Base-by-base conservation (phyloP, 2,113 vertebrate species). In the Gymnogyps californianus region DNA sequence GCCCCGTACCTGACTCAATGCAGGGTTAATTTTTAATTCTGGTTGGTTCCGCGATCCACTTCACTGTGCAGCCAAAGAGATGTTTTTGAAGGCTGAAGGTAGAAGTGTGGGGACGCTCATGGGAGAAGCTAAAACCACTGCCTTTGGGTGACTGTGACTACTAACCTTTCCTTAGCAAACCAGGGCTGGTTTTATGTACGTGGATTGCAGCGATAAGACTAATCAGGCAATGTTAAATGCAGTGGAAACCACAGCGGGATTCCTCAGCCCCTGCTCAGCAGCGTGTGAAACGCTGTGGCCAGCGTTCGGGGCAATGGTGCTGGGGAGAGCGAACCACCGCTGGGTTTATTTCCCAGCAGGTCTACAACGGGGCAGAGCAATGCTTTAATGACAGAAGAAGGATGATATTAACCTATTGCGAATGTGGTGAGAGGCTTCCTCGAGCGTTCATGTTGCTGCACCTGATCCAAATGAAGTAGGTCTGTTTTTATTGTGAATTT, bases 391-490 rank as follows among this genome's bases (percentile, higher is more conserved):
- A 3, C 54, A 42, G 22, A 52, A 62, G 16, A 51, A 26, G 65
- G 38, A 25, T 2, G 24, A 0, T 10, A 10, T 25, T 4, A 34
- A 40, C 66, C 15, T 58, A 1, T 6, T 78, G 16, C 47, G 55
- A 0, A n/a, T 8, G 59, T 2, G 26, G 22, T 2, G 62, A 88
- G 89, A 13, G n/a, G 13, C 42, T 29, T 71, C 71, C 71, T 69
- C 2, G 3, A 57, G 62, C 1, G 0, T 2, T 55, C 9, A 1
- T 12, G 34, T 10, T 2, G 0, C 70, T 83, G 80, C 44, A 32
- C 29, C 71, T n/a, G 4, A 11, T 46, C 67, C 46, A 29, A 0
- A 7, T 28, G 69, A 44, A n/a, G n/a, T 6, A 6, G 4, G 0
- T 19, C 16, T 52, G 84, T 0, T 17, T 72, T 83, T 25, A 12